Conservation (phyloP, 1,140 invertebrate genomes). For the Drosophila saltans region DNA sequence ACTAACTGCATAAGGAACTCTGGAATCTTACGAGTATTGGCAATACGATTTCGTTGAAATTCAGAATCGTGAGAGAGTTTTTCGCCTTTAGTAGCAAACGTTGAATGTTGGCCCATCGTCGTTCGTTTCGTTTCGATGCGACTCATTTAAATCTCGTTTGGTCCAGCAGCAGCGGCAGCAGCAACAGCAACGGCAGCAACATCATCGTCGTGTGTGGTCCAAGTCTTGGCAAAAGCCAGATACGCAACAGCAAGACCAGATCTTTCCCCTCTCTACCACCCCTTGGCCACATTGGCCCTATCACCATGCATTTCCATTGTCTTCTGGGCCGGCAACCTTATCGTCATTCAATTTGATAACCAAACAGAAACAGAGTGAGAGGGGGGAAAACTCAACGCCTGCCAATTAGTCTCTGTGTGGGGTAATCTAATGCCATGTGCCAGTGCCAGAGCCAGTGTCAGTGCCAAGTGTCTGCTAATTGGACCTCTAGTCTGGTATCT, state of each 20-base stretch:
- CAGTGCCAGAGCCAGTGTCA: slow-evolving; percentile 24
- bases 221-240: slow-evolving; percentile 23
- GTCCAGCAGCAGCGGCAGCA: slow-evolving; percentile 6
- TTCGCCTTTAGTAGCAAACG: background rate
- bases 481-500: slow-evolving; percentile 36
- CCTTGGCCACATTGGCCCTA: background rate
- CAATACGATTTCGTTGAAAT: slow-evolving; percentile 71
- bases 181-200: slow-evolving; percentile 12
- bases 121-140: slow-evolving; percentile 37
- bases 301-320: slow-evolving; percentile 35
- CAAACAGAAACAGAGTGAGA: background rate
- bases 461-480: slow-evolving; percentile 71
- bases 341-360: slow-evolving; percentile 49
- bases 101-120: slow-evolving; percentile 26
- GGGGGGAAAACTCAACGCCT: slow-evolving; percentile 41
- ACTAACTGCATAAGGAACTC: slow-evolving; percentile 20
- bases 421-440: slow-evolving; percentile 48
- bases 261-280: background rate
- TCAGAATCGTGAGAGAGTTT: slow-evolving; percentile 81
- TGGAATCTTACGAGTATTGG: slow-evolving; percentile 33
- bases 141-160: slow-evolving; percentile 82
- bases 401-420: slow-evolving; percentile 44
- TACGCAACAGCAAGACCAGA: slow-evolving; percentile 13
- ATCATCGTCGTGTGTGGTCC: slow-evolving; percentile 73
- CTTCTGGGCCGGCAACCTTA: slow-evolving; percentile 31